Conservation (phyloP, 2,113 vertebrate species). For the cat (Felis catus) region DNA sequence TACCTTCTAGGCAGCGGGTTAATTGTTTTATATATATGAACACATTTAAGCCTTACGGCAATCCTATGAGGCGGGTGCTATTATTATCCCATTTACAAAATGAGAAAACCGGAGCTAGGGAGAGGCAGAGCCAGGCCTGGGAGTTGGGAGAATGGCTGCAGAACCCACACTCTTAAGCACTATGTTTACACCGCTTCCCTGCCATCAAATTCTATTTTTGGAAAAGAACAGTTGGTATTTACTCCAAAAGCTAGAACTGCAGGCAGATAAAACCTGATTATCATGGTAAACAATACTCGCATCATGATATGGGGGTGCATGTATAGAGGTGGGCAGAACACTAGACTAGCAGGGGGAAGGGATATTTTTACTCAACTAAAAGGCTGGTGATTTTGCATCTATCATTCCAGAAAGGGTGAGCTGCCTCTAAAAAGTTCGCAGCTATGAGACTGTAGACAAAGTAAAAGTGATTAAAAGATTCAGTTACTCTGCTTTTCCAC, state of each 20-base stretch:
- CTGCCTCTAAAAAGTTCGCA: background rate
- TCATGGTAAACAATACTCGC: background rate
- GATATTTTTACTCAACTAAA: fast-evolving
- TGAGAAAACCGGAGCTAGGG: background rate
- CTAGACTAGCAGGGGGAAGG: background rate
- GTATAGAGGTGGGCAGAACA: background rate
- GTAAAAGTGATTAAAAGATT: background rate
- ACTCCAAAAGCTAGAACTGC: background rate
- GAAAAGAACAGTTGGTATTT: background rate
- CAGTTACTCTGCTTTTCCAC: background rate
- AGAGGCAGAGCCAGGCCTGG: background rate
- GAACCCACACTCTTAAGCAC: background rate
- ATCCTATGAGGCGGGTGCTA: background rate
- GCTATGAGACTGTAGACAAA: background rate
- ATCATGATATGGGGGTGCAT: no score
- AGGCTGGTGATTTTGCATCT: background rate
- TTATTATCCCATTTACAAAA: background rate
- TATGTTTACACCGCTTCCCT: background rate
- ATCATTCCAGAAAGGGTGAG: background rate
- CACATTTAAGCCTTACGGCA: background rate
- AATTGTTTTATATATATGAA: background rate
- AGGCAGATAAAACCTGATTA: background rate
- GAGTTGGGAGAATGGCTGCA: background rate
- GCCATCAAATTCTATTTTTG: background rate
- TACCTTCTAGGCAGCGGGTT: background rate